phyloP scores from a whole-genome alignment of 2,888 invertebrate species.

The Drosophila greeni region DNA sequence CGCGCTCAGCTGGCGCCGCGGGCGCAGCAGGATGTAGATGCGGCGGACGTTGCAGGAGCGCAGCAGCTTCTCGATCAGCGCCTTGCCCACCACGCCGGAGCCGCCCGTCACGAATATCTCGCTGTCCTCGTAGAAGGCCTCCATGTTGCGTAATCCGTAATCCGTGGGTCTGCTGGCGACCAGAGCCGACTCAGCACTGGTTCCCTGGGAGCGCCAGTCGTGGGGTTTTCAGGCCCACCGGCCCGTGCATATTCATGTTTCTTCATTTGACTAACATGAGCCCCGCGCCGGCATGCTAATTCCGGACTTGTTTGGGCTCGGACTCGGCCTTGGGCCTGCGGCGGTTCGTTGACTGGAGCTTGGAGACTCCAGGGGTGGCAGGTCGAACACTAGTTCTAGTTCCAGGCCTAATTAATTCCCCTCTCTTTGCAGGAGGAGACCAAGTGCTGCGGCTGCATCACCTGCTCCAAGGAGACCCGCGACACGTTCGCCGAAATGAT shows the following conservation, averaged over 20 bases:
- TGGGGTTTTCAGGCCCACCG: slow-evolving; percentile 10
- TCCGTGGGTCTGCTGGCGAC: not conserved
- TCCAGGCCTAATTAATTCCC: too few species aligned
- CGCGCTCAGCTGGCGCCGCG: slow-evolving; percentile 83
- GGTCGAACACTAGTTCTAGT: too few species aligned
- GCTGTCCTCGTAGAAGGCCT: slow-evolving; percentile 84
- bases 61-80: slow-evolving; percentile 91
- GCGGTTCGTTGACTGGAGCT: not conserved
- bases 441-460: slow-evolving; percentile 81
- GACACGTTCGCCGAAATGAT: slow-evolving; percentile 89
- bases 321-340: not conserved
- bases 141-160: slow-evolving; percentile 70
- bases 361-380: not conserved
- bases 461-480: slow-evolving; percentile 85
- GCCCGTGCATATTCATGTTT: slow-evolving; percentile 8
- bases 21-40: slow-evolving; percentile 88
- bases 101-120: slow-evolving; percentile 90
- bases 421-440: slow-evolving; percentile 63
- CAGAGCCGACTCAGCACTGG: slow-evolving; percentile 9
- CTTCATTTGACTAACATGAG: slow-evolving; percentile 36
- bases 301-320: not conserved
- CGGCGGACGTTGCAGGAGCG: slow-evolving; percentile 87
- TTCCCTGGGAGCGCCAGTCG: too few species aligned
- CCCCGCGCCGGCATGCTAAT: slow-evolving; percentile 6
- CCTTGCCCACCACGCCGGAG: slow-evolving; percentile 92